Evolutionary conservation across 2,113 vertebrate genomes (phyloP).

Genomic region (Callipepla californica): DNA sequence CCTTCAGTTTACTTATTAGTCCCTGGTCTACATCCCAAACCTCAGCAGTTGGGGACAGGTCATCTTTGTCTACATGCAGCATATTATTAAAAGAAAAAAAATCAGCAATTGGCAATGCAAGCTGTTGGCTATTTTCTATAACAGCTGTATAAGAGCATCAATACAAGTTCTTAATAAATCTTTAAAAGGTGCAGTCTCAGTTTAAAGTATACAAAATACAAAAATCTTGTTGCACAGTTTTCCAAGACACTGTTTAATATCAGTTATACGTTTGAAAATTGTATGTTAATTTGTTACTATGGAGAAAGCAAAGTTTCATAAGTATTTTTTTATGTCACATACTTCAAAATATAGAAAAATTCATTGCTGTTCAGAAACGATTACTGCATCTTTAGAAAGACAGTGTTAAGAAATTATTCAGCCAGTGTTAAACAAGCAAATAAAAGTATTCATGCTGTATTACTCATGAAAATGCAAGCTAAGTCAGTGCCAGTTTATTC

Average conservation of each 20-base stretch:
- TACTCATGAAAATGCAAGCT: conserved; percentile 74
- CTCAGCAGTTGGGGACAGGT: conserved; percentile 88
- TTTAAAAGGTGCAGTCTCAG: conserved; percentile 82
- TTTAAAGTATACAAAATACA: conserved; percentile 67
- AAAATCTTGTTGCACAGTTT: conserved; percentile 52
- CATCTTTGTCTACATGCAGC: conserved; percentile 90
- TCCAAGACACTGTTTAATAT: conserved; percentile 53
- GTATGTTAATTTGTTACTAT: conserved; percentile 59
- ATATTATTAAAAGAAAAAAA: conserved; percentile 86
- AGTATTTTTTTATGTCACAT: conserved; percentile 20
- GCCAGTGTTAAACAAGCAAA: conserved; percentile 81
- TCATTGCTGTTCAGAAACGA: conserved; percentile 46
- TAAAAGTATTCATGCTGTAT: conserved; percentile 77
- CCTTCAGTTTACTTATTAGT: conserved; percentile 89
- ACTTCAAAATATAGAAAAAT: conserved; percentile 48
- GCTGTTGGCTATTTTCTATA: conserved; percentile 76
- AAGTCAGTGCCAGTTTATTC: conserved; percentile 72
- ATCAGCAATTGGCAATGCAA: conserved; percentile 84
- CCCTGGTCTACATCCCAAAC: conserved; percentile 90
- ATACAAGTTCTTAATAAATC: conserved; percentile 71
- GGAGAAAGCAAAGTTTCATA: conserved; percentile 55
- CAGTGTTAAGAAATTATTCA: conserved; percentile 77
- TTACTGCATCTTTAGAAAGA: conserved; percentile 83
- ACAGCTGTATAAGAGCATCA: conserved; percentile 75
- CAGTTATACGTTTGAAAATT: conserved; percentile 51